These are phyloP conservation scores for Sylvicola cinctus DNA, from an alignment of 2,888 invertebrate species.

Conservation along the genomic window DNA sequence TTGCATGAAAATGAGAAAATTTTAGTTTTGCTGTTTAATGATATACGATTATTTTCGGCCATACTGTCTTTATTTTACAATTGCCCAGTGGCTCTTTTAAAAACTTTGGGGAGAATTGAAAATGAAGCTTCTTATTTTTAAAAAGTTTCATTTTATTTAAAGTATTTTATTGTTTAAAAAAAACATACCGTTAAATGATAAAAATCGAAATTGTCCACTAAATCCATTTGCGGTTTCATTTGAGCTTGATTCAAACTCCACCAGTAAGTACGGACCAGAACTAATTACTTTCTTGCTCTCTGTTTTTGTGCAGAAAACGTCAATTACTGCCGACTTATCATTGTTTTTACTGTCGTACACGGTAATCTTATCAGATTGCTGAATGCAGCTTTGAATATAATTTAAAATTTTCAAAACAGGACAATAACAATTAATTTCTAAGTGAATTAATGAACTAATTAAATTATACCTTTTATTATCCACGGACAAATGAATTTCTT, in stretches of 20 bases:
- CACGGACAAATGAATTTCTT: conserved; percentile 55
- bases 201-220: conserved; percentile 23
- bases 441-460: too few species aligned
- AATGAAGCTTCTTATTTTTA: too few species aligned
- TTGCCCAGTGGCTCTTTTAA: too few species aligned
- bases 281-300: conserved; percentile 61
- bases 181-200: too few species aligned
- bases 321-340: conserved; percentile 50
- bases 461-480: too few species aligned
- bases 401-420: not conserved
- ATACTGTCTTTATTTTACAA: too few species aligned
- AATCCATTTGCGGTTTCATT: conserved; percentile 24
- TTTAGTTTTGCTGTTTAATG: too few species aligned
- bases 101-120: too few species aligned
- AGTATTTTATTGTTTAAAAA: too few species aligned
- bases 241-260: conserved; percentile 73
- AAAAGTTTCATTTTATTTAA: too few species aligned
- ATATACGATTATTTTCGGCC: too few species aligned
- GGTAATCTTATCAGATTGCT: conserved; percentile 64
- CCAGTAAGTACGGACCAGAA: conserved; percentile 57
- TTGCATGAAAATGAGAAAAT: too few species aligned
- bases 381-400: conserved; percentile 41
- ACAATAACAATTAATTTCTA: conserved; percentile 13
- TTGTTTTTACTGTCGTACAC: conserved; percentile 61
- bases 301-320: conserved; percentile 62